Conservation (phyloP, 2,888 invertebrate species). For the Pammene fasciana region DNA sequence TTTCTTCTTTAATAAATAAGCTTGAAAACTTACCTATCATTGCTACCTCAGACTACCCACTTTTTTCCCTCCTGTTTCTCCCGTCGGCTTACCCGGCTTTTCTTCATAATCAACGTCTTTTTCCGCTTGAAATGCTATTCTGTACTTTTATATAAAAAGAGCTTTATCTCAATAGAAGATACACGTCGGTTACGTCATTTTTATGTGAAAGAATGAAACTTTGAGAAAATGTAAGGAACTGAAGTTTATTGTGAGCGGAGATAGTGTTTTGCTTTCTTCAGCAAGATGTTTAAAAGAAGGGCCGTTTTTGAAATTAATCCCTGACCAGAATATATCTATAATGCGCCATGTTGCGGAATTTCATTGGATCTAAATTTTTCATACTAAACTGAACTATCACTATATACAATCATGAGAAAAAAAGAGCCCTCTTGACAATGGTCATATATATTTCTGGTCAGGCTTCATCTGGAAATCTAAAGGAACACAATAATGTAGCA, state of each 20-base stretch:
- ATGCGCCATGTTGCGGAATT: too few relatives aligned
- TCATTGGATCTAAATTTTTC: too few relatives aligned
- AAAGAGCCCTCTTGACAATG: too few relatives aligned
- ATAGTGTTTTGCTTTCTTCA: slow-evolving; percentile 12
- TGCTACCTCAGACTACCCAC: slow-evolving; percentile 7
- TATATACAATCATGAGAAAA: too few relatives aligned
- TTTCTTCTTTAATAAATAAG: neutral
- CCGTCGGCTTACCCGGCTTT: slow-evolving; percentile 26
- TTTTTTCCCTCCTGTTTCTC: slow-evolving; percentile 25
- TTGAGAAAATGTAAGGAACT: slow-evolving; percentile 29
- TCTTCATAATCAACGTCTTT: slow-evolving; percentile 25
- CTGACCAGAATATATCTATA: too few relatives aligned
- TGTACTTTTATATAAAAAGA: neutral
- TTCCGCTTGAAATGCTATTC: slow-evolving; percentile 16
- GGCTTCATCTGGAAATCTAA: too few relatives aligned
- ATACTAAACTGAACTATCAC: too few relatives aligned
- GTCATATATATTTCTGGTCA: too few relatives aligned
- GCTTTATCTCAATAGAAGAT: neutral
- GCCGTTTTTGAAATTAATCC: neutral
- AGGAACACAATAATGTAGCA: too few relatives aligned
- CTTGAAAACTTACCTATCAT: slow-evolving; percentile 12
- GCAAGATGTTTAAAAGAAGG: neutral
- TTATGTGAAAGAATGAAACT: neutral
- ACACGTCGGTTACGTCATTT: neutral
- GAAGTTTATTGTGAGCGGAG: slow-evolving; percentile 16